Conservation (phyloP, 2,888 invertebrate genomes). For the Augochlorella aurata region DNA sequence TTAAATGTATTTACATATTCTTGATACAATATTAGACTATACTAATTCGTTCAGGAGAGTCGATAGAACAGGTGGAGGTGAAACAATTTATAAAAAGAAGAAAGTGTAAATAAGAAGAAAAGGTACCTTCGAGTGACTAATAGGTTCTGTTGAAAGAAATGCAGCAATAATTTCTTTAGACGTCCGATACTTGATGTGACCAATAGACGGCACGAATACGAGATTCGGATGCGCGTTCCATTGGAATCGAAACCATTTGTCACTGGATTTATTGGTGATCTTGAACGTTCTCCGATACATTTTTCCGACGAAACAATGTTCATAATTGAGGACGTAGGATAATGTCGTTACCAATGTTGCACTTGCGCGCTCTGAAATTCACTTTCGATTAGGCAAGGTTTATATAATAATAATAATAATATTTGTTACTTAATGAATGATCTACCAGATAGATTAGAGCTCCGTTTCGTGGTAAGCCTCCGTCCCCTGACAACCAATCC, state of each 20-base stretch:
- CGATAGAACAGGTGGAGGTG: too few relatives aligned
- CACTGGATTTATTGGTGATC: slow-evolving; percentile 80
- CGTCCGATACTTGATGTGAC: slow-evolving; percentile 81
- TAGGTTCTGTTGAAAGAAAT: slow-evolving; percentile 82
- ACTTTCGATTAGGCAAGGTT: neutral
- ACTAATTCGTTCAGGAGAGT: too few relatives aligned
- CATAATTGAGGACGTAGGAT: slow-evolving; percentile 79
- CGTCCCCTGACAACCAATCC: slow-evolving; percentile 15
- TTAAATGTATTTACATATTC: too few relatives aligned
- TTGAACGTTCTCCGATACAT: slow-evolving; percentile 79
- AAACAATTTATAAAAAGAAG: too few relatives aligned
- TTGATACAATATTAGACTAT: too few relatives aligned
- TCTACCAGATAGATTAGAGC: slow-evolving; percentile 33
- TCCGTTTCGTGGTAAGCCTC: slow-evolving; percentile 38
- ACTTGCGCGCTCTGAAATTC: slow-evolving; percentile 22
- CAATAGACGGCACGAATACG: slow-evolving; percentile 82
- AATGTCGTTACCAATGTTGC: slow-evolving; percentile 28
- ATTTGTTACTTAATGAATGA: neutral
- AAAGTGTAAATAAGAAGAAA: too few relatives aligned
- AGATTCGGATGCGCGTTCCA: slow-evolving; percentile 78
- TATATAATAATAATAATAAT: too few relatives aligned
- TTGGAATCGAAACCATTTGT: slow-evolving; percentile 80
- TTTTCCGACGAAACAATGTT: slow-evolving; percentile 76
- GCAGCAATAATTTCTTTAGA: slow-evolving; percentile 83
- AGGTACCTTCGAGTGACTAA: slow-evolving; percentile 58